Base-by-base conservation (phyloP, 1,140 invertebrate genomes). In the Lepidurus arcticus region DNA sequence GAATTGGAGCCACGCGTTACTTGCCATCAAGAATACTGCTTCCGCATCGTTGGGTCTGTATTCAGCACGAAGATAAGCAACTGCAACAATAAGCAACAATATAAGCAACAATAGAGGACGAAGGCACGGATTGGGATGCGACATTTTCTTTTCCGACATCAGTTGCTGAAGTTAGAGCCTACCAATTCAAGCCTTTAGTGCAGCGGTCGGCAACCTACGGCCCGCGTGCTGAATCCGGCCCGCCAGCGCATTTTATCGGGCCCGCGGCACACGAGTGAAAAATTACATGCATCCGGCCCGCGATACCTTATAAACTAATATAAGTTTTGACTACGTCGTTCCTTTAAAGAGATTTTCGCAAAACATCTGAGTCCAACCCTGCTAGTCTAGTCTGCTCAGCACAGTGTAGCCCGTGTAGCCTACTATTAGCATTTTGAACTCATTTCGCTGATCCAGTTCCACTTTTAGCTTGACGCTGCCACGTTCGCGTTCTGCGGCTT, bases 1-100 rank as follows among this genome's bases (percentile, higher is more conserved):
- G 86, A 2, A 86, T 75, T 43, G 86, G 86, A 65, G 86, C 83
- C 7, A 87, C 85, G 77, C 84, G 81, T 9, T 82, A 73, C 80
- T 87, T 85, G 47, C 84, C 79, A 73, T 82, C 76, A 75, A 84
- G 83, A 44, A 83, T 78, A 74, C 43, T 1, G 80, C 76, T 3
- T 78, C 26, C 0, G 78, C 74, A 0, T 10, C 24, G n/a, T 76
- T 77, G 7, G 75, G 43, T 21, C 73, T 6, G 10, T 42, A 53
- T 21, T 43, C 45, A 9, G 76, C 26, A 34, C 82, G 75, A 13
- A 84, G 47, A 47, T 83, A 84, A 0, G 78, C 81, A 11, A 82
- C 83, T 3, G 84, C 82, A n/a, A n/a, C n/a, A n/a, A n/a, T n/a
- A n/a, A n/a, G n/a, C n/a, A n/a, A n/a, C n/a, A n/a, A n/a, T n/a